phyloP scores from a whole-genome alignment of 1,140 invertebrate species.

The Magallana ariakensis region DNA sequence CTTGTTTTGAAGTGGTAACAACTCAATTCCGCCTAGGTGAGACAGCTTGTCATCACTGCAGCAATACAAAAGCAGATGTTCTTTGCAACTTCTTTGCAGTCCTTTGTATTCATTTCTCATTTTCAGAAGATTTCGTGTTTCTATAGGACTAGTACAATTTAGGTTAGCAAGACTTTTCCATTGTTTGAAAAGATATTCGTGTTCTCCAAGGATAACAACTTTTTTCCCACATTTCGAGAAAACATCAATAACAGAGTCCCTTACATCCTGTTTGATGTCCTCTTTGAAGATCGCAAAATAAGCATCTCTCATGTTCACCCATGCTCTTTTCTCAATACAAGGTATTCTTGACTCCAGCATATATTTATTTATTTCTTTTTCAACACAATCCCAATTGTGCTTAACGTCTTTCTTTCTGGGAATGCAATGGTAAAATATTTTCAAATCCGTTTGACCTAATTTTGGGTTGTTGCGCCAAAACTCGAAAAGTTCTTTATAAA shows the following conservation, averaged over 20 bases:
- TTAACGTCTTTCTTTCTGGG: background rate
- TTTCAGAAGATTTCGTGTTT: background rate
- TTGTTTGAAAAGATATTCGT: slow-evolving; percentile 1
- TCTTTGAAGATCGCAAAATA: background rate
- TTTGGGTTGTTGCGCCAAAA: background rate
- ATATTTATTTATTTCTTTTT: background rate
- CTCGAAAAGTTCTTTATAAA: slow-evolving; percentile 51
- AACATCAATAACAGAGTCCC: background rate
- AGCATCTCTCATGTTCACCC: background rate
- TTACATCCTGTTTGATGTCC: background rate
- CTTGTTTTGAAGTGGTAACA: background rate
- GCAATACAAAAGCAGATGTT: background rate
- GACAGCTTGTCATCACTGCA: background rate
- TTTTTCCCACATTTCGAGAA: background rate
- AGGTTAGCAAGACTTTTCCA: background rate
- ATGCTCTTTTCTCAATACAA: background rate
- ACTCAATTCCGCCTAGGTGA: background rate
- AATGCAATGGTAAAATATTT: slow-evolving; percentile 7
- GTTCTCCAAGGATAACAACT: background rate
- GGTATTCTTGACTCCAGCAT: slow-evolving; percentile 3
- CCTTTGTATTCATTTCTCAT: background rate
- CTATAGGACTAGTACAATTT: slow-evolving; percentile 16
- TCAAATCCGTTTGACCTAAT: background rate
- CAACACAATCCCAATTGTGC: background rate
- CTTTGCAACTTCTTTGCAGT: background rate